Base-by-base conservation (phyloP, 2,888 invertebrate species). In the Zelleria hepariella region DNA sequence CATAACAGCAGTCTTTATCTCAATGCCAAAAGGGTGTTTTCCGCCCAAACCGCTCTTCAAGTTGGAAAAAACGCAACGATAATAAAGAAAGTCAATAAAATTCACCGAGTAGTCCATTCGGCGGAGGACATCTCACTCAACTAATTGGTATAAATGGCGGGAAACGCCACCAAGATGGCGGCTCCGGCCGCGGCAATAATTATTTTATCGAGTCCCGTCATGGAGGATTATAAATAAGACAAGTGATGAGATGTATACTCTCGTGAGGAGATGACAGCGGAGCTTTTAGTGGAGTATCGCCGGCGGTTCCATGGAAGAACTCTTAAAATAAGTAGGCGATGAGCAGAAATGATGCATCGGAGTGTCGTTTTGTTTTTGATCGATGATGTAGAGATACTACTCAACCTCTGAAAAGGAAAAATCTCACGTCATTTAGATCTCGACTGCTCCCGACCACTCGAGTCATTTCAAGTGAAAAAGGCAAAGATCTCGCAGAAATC, bases 81-180 rank as follows among this genome's bases (percentile, higher is more conserved):
- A 57, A 24, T n/a, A n/a, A 42, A 21, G 15, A 27, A 56, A 24
- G 25, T 21, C n/a, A 32, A 56, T 56, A 56, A 27, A 26, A 32
- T 32, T 10, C 68, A 68, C 75, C 69, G 70, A 72, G 69, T 86
- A 57, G 84, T 82, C 82, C 82, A 75, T 74, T 66, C 77, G 59
- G 68, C 65, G 62, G 77, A 83, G 86, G 87, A 87, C 84, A 83
- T 86, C 85, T 87, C 86, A 86, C 83, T 87, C 87, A 86, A 87
- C 87, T 87, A 87, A 87, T 87, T 86, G 85, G 67, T 77, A 60
- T 84, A 57, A 86, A 86, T 86, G 80, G 86, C 80, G 80, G 83
- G 82, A 82, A 84, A 81, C 74, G 76, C 75, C 71, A 77, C 73
- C 73, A 67, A 69, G 25, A 26, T 54, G 54, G 54, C 26, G 26